Base-by-base conservation (phyloP, 2,888 invertebrate genomes). In the Sclerodermus sp. region DNA sequence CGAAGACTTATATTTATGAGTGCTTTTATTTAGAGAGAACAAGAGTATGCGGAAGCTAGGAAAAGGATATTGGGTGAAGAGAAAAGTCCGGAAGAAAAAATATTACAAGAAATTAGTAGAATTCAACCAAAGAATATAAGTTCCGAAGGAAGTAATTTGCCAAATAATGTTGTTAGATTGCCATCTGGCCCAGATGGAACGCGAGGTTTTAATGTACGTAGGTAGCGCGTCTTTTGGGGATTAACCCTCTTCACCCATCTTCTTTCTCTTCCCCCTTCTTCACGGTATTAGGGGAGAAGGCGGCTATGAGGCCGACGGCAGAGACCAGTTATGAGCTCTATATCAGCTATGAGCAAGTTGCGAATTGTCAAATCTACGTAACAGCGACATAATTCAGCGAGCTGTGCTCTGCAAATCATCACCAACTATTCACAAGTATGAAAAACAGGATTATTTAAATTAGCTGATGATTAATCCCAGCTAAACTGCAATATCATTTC, bases 41-140 rank as follows among this genome's bases (percentile, higher is more conserved):
- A 93, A 72, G 96, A 94, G 72, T 96, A 96, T 74, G 94, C 94
- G 12, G 90, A 94, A 77, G 95, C 95, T 15, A 85, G 96, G 62
- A 83, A 92, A 59, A 83, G 96, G 73, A 96, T 96, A 79, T 80
- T 96, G 64, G 96, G 96, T 13, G 89, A 92, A 75, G 91, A 91
- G 46, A 84, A 85, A 65, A 89, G 88, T 76, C 89, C 90, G 0
- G 90, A 91, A 72, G 90, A 90, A 32, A 71, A 69, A 32, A 29
- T 61, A 17, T 29, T 64, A 9, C 69, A 71, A 30, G 76, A 75
- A 55, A 66, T 80, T 18, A 76, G 64, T 55, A 79, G 69, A 63
- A 78, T 80, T 56, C 79, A 80, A 56, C 69, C 73, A 29, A 80
- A 79, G 39, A 53, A 16, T 10, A n/a, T 41, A 13, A 36, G 42